These are phyloP conservation scores for Athalia circularis DNA, from an alignment of 2,888 invertebrate genomes.

Conservation along the genomic window DNA sequence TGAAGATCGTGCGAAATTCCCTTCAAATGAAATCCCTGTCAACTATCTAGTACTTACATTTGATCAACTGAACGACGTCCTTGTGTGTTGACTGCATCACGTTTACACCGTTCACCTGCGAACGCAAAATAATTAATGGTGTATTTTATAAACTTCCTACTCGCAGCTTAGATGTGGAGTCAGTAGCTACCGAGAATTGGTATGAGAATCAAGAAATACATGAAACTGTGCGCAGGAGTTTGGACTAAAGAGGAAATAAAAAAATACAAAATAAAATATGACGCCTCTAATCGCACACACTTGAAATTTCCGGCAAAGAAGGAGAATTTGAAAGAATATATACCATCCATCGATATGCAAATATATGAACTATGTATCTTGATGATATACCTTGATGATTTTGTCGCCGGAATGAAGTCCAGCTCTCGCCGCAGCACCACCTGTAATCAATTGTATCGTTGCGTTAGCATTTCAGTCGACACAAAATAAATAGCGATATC, in stretches of 20 bases:
- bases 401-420: slow-evolving; percentile 95
- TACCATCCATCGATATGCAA: no score
- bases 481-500: no score
- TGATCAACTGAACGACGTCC: slow-evolving; percentile 96
- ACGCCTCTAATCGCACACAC: no score
- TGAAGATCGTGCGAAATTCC: no score
- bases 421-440: slow-evolving; percentile 95
- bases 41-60: slow-evolving; percentile 80
- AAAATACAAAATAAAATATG: no score
- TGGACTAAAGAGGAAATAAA: no score
- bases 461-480: background rate
- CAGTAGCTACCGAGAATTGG: slow-evolving; percentile 11
- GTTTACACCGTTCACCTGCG: slow-evolving; percentile 92
- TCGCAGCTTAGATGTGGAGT: background rate
- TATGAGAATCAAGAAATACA: no score
- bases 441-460: slow-evolving; percentile 73
- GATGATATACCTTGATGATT: slow-evolving; percentile 86
- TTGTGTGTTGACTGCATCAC: slow-evolving; percentile 95
- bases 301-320: no score
- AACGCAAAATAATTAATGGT: slow-evolving; percentile 52
- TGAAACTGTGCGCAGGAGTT: no score
- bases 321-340: no score
- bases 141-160: background rate
- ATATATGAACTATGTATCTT: background rate
- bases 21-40: background rate